These are phyloP conservation scores for Neodiprion pinetum DNA, from an alignment of 1,140 invertebrate genomes.

Conservation along the genomic window DNA sequence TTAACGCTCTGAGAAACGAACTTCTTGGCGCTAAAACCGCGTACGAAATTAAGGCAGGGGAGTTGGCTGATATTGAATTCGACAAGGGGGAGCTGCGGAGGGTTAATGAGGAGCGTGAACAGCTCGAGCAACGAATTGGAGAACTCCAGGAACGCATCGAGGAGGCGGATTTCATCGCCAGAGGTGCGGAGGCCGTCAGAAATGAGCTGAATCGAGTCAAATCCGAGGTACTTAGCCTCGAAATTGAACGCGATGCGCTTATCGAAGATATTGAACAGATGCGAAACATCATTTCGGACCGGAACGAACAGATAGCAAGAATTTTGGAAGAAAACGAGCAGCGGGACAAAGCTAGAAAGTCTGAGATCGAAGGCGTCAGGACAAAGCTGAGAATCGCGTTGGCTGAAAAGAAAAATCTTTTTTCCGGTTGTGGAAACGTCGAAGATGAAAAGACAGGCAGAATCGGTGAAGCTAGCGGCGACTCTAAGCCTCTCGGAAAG, in stretches of 20 bases:
- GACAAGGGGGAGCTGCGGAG: constrained; percentile 19
- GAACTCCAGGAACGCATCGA: constrained; percentile 21
- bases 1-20: constrained; percentile 20
- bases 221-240: constrained; percentile 23
- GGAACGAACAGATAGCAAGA: constrained; percentile 14
- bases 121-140: background rate
- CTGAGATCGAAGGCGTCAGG: constrained; percentile 27
- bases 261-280: constrained; percentile 27
- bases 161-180: background rate
- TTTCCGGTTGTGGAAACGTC: constrained; percentile 16
- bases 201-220: constrained; percentile 18
- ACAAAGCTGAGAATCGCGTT: constrained; percentile 18
- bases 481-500: background rate
- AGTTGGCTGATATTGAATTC: constrained; percentile 10
- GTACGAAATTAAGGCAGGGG: constrained; percentile 12
- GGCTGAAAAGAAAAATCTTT: constrained; percentile 23
- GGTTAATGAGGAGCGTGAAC: constrained; percentile 11
- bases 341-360: background rate
- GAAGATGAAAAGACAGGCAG: constrained; percentile 19
- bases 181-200: constrained; percentile 26
- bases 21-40: constrained; percentile 14
- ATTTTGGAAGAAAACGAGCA: background rate
- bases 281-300: constrained; percentile 23
- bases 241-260: constrained; percentile 25
- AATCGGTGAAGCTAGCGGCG: constrained; percentile 20